A percentile compares a stretch with the other conserved stretches of the same genome.
Conservation (phyloP, 2,797 vertebrate genomes). For the Anisognathus igniventris region DNA sequence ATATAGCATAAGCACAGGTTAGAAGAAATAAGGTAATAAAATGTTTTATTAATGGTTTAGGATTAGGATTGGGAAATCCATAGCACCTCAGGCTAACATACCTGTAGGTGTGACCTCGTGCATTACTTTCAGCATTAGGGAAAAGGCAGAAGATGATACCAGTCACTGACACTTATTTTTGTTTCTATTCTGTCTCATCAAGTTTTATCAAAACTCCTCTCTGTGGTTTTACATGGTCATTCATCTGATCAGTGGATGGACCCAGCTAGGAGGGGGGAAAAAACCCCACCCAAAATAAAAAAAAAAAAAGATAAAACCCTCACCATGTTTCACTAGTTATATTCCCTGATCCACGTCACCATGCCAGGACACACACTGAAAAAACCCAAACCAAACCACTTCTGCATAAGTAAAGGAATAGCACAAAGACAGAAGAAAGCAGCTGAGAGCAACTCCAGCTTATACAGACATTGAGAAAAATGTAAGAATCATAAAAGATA, state of each 20-base stretch:
- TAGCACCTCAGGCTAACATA: not conserved
- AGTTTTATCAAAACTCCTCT: not conserved
- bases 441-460: not conserved
- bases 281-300: rapidly evolving
- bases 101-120: not conserved
- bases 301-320: not conserved
- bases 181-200: not conserved
- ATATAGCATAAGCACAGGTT: not conserved
- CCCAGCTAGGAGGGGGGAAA: rapidly evolving
- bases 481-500: rapidly evolving
- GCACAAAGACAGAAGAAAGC: not conserved
- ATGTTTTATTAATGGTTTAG: not conserved
- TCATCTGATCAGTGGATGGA: not conserved
- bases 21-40: not conserved
- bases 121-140: not conserved
- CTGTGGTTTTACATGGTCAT: not conserved
- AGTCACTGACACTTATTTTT: not conserved
- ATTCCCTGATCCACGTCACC: not conserved
- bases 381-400: not conserved
- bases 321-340: not conserved
- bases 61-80: not conserved
- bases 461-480: not conserved
- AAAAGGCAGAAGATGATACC: not conserved
- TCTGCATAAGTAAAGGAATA: not conserved
- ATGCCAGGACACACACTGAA: not conserved